These are phyloP conservation scores for Pseudococcus longispinus DNA, from an alignment of 2,888 invertebrate genomes.

Conservation along the genomic window DNA sequence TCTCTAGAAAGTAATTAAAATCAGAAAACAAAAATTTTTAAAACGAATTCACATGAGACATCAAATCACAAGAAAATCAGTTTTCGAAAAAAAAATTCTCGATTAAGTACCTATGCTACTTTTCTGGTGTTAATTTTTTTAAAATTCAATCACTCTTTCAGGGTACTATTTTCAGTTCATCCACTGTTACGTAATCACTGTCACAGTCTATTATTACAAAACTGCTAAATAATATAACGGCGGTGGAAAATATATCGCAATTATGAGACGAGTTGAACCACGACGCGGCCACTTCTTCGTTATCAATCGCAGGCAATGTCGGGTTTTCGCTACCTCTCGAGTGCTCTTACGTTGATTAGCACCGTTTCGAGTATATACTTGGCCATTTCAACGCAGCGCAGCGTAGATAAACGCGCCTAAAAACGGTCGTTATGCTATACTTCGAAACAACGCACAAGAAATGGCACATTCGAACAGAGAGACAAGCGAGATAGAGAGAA, in stretches of 20 bases:
- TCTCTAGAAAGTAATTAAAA: background rate
- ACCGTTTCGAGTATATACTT: background rate
- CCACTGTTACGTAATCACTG: no score
- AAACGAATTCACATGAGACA: background rate
- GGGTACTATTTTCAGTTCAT: no score
- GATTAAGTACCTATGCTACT: no score
- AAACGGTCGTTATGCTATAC: conserved; percentile 3
- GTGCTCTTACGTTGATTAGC: conserved; percentile 23
- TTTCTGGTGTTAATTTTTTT: no score
- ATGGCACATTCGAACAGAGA: background rate
- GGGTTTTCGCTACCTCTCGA: conserved; percentile 7
- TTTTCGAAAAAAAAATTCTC: no score
- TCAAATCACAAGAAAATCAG: background rate
- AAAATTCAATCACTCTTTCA: no score
- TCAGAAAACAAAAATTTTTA: background rate
- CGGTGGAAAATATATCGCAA: background rate
- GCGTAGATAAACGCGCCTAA: background rate
- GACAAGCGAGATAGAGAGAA: no score
- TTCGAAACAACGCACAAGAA: background rate
- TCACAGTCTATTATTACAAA: background rate
- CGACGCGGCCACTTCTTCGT: background rate
- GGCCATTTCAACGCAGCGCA: background rate
- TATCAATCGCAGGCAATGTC: background rate
- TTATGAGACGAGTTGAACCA: background rate
- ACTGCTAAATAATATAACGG: background rate